Evolutionary conservation across 2,888 invertebrate genomes (phyloP).

Genomic region (Tachystola acroxantha): DNA sequence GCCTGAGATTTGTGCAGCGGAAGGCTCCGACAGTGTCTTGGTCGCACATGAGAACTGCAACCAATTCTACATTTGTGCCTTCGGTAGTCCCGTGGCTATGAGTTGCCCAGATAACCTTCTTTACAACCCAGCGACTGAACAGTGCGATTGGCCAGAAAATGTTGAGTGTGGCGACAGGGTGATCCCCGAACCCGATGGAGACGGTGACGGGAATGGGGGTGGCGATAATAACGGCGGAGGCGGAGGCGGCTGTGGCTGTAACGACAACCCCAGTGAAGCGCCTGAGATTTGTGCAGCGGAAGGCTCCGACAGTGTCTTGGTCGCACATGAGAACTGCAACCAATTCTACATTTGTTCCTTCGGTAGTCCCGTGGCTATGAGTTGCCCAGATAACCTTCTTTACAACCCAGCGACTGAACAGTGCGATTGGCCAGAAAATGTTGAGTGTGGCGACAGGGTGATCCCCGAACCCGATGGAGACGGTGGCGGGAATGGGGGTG

Average conservation of each 20-base stretch:
- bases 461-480: conserved; percentile 8
- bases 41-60: conserved; percentile 39
- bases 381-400: neutral
- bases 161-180: conserved; percentile 30
- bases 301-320: conserved; percentile 29
- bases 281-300: conserved; percentile 25
- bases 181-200: conserved; percentile 10
- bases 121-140: conserved; percentile 27
- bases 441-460: conserved; percentile 26
- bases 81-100: conserved; percentile 26
- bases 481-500: neutral
- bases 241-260: conserved; percentile 17
- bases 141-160: conserved; percentile 36
- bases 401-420: conserved; percentile 16
- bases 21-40: conserved; percentile 26
- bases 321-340: conserved; percentile 38
- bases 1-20: conserved; percentile 28
- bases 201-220: neutral
- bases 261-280: conserved; percentile 12
- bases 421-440: conserved; percentile 32
- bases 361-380: conserved; percentile 24
- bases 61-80: conserved; percentile 33
- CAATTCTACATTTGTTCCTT: conserved; percentile 33
- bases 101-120: conserved; percentile 24
- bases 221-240: neutral